These are phyloP conservation scores for Entelurus aequoreus DNA, from an alignment of 2,113 vertebrate genomes.

Conservation along the genomic window DNA sequence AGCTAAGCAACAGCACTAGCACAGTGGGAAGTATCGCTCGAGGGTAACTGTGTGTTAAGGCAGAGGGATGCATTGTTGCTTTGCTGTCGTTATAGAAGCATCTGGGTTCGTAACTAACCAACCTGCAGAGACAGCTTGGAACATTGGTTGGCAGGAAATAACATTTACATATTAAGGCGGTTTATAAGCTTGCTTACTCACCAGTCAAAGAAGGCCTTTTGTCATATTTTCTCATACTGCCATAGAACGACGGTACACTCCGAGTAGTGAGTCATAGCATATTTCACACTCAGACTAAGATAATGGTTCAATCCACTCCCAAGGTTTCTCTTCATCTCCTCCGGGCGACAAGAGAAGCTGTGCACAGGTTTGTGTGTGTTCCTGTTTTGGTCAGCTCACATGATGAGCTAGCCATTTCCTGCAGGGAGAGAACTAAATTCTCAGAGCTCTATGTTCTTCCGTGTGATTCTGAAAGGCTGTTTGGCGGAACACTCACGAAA, in stretches of 20 bases:
- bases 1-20: neutral
- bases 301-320: constrained; percentile 45
- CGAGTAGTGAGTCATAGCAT: constrained; percentile 56
- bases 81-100: neutral
- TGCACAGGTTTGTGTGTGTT: constrained; percentile 10
- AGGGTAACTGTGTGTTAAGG: constrained; percentile 18
- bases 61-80: neutral
- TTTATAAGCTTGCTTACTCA: constrained; percentile 8
- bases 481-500: constrained; percentile 4
- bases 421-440: constrained; percentile 23
- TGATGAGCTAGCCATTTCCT: constrained; percentile 23
- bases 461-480: constrained; percentile 21
- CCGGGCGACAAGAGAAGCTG: constrained; percentile 2
- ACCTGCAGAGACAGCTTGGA: neutral
- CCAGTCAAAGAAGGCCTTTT: constrained; percentile 13
- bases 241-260: constrained; percentile 51
- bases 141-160: constrained; percentile 14
- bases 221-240: constrained; percentile 60
- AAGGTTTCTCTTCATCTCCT: constrained; percentile 27
- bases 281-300: constrained; percentile 50
- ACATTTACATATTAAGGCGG: neutral
- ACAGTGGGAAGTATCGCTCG: neutral
- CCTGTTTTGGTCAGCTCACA: constrained; percentile 12
- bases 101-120: neutral
- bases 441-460: constrained; percentile 37